These are phyloP conservation scores for Leptopilina boulardi DNA, from an alignment of 1,140 invertebrate genomes.

Conservation along the genomic window DNA sequence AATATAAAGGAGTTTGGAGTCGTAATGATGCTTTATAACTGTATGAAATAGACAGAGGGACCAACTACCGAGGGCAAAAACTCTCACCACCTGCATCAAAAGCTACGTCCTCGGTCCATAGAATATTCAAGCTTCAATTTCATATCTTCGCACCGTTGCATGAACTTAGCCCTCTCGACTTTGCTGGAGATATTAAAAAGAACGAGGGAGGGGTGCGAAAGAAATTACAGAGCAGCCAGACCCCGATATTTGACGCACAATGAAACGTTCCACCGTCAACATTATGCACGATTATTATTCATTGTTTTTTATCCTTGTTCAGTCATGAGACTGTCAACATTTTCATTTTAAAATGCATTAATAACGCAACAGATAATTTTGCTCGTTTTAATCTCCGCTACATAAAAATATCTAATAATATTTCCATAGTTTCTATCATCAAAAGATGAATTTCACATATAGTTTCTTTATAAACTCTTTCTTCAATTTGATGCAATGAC, in stretches of 20 bases:
- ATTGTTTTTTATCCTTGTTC: conserved; percentile 65
- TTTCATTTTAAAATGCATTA: no score
- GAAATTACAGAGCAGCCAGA: conserved; percentile 65
- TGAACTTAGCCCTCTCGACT: conserved; percentile 46
- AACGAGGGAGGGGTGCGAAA: conserved; percentile 55
- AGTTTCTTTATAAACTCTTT: no score
- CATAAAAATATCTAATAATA: no score
- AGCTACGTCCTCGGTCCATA: conserved; percentile 68
- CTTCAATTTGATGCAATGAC: no score
- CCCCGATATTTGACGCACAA: conserved; percentile 70
- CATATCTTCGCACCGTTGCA: conserved; percentile 65
- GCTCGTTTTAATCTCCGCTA: no score
- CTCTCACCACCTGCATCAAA: conserved; percentile 50
- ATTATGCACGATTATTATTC: conserved; percentile 73
- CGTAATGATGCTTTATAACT: conserved; percentile 62
- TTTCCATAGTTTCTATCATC: no score
- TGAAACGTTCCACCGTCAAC: conserved; percentile 56
- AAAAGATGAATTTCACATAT: no score
- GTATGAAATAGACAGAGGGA: conserved; percentile 53
- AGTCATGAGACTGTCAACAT: not conserved
- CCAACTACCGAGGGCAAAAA: conserved; percentile 46
- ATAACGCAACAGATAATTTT: no score
- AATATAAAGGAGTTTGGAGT: conserved; percentile 49
- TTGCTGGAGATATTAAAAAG: conserved; percentile 68
- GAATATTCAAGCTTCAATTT: conserved; percentile 77